phyloP scores from a whole-genome alignment of 2,888 invertebrate genomes.

The Halictus ligatus region DNA sequence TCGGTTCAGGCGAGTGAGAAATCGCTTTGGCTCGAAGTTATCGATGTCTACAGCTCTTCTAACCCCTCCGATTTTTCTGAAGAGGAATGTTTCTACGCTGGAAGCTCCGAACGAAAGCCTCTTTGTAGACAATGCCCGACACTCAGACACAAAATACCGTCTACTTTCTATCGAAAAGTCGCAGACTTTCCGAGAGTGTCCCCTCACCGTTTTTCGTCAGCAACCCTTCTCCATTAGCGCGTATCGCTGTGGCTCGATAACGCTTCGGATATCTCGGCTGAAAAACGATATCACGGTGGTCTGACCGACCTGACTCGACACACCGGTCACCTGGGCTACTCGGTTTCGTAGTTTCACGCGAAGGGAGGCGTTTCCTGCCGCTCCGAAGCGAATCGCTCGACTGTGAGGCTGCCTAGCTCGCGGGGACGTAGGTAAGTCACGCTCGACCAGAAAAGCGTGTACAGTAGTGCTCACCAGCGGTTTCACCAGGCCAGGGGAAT shows the following conservation, averaged over 20 bases:
- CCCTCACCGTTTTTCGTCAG: background rate
- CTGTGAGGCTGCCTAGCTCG: conserved; percentile 21
- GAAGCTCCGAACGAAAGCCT: background rate
- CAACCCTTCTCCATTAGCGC: conserved; percentile 24
- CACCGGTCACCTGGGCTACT: background rate
- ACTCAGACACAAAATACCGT: conserved; percentile 1
- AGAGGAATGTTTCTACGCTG: background rate
- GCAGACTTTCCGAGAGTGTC: background rate
- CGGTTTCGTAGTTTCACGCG: conserved; percentile 35
- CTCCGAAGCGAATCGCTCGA: conserved; percentile 33
- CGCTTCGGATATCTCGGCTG: conserved; percentile 27
- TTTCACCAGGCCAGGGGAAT: too few relatives aligned
- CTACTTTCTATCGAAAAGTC: conserved; percentile 12
- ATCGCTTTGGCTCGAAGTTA: background rate
- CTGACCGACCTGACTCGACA: background rate
- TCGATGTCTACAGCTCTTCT: conserved; percentile 3
- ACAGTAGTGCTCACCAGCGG: background rate
- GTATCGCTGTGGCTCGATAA: conserved; percentile 23
- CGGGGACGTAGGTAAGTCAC: conserved; percentile 60
- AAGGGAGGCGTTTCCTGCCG: conserved; percentile 37
- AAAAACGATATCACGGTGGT: conserved; percentile 31
- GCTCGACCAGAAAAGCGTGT: conserved; percentile 56
- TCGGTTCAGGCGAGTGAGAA: background rate
- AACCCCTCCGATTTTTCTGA: background rate
- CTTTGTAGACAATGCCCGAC: conserved; percentile 10